Base-by-base conservation (phyloP, 2,888 invertebrate species). In the Protophormia terraenovae region DNA sequence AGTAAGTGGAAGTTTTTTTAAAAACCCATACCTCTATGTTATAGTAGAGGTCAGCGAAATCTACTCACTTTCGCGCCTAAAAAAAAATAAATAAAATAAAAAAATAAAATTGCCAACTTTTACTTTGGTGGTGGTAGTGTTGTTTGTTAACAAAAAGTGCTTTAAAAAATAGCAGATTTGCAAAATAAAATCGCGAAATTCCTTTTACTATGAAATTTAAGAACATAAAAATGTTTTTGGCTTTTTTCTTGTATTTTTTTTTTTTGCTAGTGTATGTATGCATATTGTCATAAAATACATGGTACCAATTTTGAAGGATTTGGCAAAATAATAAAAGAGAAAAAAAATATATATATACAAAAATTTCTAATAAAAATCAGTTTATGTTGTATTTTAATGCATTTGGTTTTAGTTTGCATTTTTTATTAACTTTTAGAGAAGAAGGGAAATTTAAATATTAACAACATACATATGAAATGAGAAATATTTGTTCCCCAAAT, bases 11-110 rank as follows among this genome's bases (percentile, higher is more conserved):
- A 24, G 16, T 71, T 64, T 60, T 22, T 58, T 16, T 7, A 7
- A 3, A 7, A 55, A 66, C 58, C 62, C 69, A 32, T 14, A 22
- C 22, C 6, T 19, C 32, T 19, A 1, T 5, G 66, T 72, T 55
- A 29, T 41, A 22, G 1, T 29, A 69, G 81, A 81, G 81, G 81
- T 69, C 75, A 82, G 69, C 47, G 62, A 69, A 72, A 62, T 75
- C 50, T 53, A 64, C 71, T 76, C 69, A 82, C 69, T 76, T 62
- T 82, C 69, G 50, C 60, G 55, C 41, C 35, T 7, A n/a, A 62
- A 72, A 69, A 45, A 64, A 47, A 41, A 16, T 8, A 58, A 35
- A 10, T n/a, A n/a, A n/a, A n/a, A n/a, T n/a, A n/a, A n/a, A n/a
- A n/a, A n/a, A n/a, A n/a, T n/a, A n/a, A 41, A 14, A 72, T 29